phyloP scores from a whole-genome alignment of 1,140 invertebrate species.

The Drosophila pruinosa region DNA sequence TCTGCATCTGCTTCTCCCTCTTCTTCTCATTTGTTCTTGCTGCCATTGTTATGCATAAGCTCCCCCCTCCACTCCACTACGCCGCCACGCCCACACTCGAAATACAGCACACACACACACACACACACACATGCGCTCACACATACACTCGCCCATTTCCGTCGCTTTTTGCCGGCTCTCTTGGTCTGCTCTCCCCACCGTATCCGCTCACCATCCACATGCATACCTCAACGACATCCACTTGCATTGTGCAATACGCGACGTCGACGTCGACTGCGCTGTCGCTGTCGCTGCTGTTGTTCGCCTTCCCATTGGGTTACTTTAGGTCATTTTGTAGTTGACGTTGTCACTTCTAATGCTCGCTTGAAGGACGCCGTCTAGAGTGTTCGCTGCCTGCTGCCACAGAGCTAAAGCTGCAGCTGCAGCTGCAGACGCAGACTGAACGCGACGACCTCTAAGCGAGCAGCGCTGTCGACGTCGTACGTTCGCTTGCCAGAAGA shows the following conservation, averaged over 20 bases:
- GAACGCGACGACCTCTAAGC: constrained; percentile 34
- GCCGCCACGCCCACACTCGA: constrained; percentile 39
- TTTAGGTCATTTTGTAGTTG: constrained; percentile 68
- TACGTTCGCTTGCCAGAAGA: constrained; percentile 22
- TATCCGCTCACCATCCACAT: constrained; percentile 4
- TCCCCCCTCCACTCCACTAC: background rate
- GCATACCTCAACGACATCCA: background rate
- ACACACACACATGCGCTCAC: background rate
- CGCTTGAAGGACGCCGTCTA: constrained; percentile 67
- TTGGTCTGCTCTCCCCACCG: background rate
- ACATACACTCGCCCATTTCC: constrained; percentile 40
- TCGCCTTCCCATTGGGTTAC: constrained; percentile 69
- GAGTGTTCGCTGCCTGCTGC: constrained; percentile 18
- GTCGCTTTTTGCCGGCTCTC: constrained; percentile 30
- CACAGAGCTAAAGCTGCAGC: constrained; percentile 22
- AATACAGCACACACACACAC: background rate
- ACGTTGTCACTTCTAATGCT: constrained; percentile 54
- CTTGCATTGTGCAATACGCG: constrained; percentile 27
- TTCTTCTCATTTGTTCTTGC: background rate
- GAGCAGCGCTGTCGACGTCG: constrained; percentile 31
- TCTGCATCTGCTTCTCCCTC: background rate
- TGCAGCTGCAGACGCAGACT: background rate
- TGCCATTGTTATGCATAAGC: constrained; percentile 8
- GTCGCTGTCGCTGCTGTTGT: constrained; percentile 4
- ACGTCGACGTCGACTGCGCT: constrained; percentile 29